Evolutionary conservation across 2,113 vertebrate species (phyloP).

Genomic region (Pavo muticus): DNA sequence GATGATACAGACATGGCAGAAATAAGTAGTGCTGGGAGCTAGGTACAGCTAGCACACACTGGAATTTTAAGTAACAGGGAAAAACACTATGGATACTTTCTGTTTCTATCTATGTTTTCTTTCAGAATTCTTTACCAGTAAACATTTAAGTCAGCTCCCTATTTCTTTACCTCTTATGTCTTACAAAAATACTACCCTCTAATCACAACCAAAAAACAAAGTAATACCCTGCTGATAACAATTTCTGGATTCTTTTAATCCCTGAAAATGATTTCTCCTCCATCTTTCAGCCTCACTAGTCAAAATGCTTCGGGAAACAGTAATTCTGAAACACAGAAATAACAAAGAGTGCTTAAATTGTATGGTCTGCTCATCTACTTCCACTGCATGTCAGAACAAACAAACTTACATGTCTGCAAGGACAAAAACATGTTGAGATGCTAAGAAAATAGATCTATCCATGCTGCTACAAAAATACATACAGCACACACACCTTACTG

Average conservation of each 20-base stretch:
- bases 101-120: neutral
- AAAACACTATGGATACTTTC: neutral
- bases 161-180: neutral
- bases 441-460: neutral
- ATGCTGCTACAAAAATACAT: neutral
- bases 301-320: slow-evolving; percentile 2
- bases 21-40: slow-evolving; percentile 51
- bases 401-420: neutral
- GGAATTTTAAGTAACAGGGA: slow-evolving; percentile 7
- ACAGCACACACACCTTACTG: neutral
- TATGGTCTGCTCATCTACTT: neutral
- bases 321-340: neutral
- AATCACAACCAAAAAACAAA: neutral
- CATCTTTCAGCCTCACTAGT: slow-evolving; percentile 8
- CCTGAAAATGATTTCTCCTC: slow-evolving; percentile 10
- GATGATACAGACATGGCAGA: slow-evolving; percentile 11
- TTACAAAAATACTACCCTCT: neutral
- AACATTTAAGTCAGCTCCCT: neutral
- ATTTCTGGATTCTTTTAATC: slow-evolving; percentile 29
- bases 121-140: neutral
- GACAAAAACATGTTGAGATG: neutral
- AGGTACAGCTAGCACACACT: neutral
- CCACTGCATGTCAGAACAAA: slow-evolving; percentile 1
- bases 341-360: neutral
- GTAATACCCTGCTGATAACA: neutral